These are phyloP conservation scores for Marisa cornuarietis DNA, from an alignment of 1,140 invertebrate genomes.

Conservation along the genomic window DNA sequence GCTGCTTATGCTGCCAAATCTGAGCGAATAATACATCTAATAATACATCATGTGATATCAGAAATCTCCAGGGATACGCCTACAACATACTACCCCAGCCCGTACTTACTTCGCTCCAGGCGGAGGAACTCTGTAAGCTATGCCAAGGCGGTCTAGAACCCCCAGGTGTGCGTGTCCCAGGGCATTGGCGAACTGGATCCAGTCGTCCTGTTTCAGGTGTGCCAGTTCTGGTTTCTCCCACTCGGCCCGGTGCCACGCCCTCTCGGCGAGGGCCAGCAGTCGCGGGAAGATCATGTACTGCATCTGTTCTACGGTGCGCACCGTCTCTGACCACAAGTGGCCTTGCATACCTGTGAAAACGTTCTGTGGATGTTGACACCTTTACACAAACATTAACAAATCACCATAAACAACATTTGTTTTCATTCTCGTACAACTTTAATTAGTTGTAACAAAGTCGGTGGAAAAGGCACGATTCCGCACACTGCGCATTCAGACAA, in stretches of 20 bases:
- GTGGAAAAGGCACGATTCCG: background rate
- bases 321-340: slow-evolving; percentile 52
- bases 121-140: slow-evolving; percentile 45
- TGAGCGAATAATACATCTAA: too few species aligned
- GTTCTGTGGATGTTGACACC: too few species aligned
- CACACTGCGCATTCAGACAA: background rate
- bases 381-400: too few species aligned
- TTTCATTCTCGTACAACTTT: too few species aligned
- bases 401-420: too few species aligned
- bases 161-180: slow-evolving; percentile 48
- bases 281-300: slow-evolving; percentile 55
- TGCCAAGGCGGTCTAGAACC: slow-evolving; percentile 37
- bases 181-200: slow-evolving; percentile 44
- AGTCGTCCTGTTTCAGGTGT: slow-evolving; percentile 31
- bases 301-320: slow-evolving; percentile 43
- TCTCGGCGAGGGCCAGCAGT: slow-evolving; percentile 55
- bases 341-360: slow-evolving; percentile 51
- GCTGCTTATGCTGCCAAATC: too few species aligned
- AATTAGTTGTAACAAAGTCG: background rate
- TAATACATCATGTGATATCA: too few species aligned
- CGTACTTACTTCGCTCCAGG: slow-evolving; percentile 49
- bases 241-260: slow-evolving; percentile 53
- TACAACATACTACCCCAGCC: background rate
- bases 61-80: too few species aligned
- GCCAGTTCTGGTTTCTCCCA: slow-evolving; percentile 43